Percentiles rank a stretch among this genome's conserved stretches.
Evolutionary conservation across 2,113 vertebrate genomes (phyloP).

Genomic region (Paradoxurus hermaphroditus): DNA sequence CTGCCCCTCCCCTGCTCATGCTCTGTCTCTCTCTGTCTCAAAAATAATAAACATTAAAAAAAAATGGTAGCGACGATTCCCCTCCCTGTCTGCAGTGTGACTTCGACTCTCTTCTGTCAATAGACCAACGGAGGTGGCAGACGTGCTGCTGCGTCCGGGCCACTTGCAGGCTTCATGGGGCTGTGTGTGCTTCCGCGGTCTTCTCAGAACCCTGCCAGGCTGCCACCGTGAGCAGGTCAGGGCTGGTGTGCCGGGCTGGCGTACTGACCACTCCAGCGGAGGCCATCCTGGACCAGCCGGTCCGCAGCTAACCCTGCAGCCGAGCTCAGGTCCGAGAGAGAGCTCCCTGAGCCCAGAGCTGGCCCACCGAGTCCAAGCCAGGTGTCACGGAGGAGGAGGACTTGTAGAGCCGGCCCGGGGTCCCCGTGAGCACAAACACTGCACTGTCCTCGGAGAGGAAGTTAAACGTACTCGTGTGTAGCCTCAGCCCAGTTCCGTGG

Average conservation of each 20-base stretch:
- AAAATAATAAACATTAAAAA: too few relatives aligned
- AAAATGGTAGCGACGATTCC: not conserved
- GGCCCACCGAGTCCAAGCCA: not conserved
- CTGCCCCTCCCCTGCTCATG: too few relatives aligned
- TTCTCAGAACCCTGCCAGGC: not conserved
- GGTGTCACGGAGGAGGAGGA: not conserved
- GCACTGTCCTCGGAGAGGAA: not conserved
- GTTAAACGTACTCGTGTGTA: not conserved
- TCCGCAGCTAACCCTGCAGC: not conserved
- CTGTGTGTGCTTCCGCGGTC: not conserved
- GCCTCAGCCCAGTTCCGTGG: not conserved
- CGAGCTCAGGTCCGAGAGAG: not conserved
- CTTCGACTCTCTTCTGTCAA: not conserved
- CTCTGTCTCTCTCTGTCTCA: too few relatives aligned
- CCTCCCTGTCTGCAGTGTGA: not conserved
- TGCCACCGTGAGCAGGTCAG: not conserved
- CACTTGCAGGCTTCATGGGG: not conserved
- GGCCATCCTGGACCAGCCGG: not conserved
- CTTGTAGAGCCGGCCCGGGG: not conserved
- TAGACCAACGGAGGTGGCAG: too few relatives aligned
- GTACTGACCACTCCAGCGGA: not conserved
- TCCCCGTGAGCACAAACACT: not conserved
- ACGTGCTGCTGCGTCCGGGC: not conserved
- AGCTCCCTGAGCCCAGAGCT: not conserved
- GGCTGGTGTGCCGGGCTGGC: not conserved